A percentile compares a stretch with the other conserved stretches of the same genome.
These are phyloP conservation scores for Myotis daubentonii DNA, from an alignment of 2,797 vertebrate species.

Conservation along the genomic window DNA sequence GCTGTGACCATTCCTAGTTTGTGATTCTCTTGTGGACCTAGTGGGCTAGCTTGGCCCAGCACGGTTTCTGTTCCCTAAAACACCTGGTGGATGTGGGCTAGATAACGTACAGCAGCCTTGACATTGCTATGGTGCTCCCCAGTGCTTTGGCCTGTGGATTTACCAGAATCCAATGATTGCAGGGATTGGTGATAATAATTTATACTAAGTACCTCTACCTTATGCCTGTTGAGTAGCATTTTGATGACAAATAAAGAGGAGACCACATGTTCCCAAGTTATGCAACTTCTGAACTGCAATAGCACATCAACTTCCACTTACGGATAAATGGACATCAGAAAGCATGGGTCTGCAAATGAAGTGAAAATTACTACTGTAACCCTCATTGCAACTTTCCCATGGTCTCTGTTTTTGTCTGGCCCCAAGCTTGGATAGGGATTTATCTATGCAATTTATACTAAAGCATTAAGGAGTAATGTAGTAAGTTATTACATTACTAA, in stretches of 20 bases:
- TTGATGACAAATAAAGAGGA: not conserved
- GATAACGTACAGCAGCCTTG: not conserved
- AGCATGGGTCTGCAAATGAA: not conserved
- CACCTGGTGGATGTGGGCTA: not conserved
- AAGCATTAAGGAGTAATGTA: not conserved
- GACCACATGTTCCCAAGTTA: not conserved
- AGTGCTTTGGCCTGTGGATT: not conserved
- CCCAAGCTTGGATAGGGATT: not conserved
- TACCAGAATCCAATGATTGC: not conserved
- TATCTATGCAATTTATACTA: not conserved
- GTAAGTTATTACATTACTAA: not conserved
- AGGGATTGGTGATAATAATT: not conserved
- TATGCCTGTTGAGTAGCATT: not conserved
- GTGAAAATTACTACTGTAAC: too few relatives aligned
- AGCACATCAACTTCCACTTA: not conserved
- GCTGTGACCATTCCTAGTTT: not conserved
- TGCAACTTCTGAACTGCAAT: not conserved
- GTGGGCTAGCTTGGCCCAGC: not conserved
- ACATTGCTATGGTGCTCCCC: rapidly evolving
- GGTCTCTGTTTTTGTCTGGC: not conserved
- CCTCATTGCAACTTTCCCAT: not conserved
- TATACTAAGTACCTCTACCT: not conserved
- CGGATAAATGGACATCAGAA: not conserved
- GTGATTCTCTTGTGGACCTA: not conserved
- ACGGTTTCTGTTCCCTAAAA: not conserved